Evolutionary conservation across 2,797 vertebrate species (phyloP).

Genomic region (Percopsis omiscomaycus): DNA sequence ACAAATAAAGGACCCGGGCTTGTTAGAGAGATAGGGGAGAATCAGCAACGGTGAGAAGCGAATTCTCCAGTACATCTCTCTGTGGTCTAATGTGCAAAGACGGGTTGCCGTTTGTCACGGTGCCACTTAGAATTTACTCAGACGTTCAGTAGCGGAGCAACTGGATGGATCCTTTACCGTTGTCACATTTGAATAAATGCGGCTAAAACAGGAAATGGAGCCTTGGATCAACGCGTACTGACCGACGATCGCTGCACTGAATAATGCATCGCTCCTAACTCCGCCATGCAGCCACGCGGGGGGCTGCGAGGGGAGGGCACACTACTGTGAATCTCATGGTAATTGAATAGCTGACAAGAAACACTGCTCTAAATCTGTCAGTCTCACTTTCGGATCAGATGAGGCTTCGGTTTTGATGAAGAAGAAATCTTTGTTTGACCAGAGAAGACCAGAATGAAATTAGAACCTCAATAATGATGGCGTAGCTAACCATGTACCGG

Average conservation of each 20-base stretch:
- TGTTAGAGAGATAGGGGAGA: conserved; percentile 26
- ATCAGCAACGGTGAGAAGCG: conserved; percentile 10
- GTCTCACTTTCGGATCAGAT: conserved; percentile 8
- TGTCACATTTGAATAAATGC: conserved; percentile 68
- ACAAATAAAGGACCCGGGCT: not conserved
- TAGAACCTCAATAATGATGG: too few relatives aligned
- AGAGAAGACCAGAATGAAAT: too few relatives aligned
- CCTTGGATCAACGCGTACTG: conserved; percentile 63
- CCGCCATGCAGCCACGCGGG: conserved; percentile 30
- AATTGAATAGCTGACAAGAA: conserved; percentile 68
- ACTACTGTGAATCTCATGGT: conserved; percentile 59
- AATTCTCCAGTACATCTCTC: conserved; percentile 23
- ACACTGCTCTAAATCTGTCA: conserved; percentile 42
- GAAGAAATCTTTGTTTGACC: too few relatives aligned
- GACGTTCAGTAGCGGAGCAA: conserved; percentile 39
- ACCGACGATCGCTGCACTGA: conserved; percentile 58
- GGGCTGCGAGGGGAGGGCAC: conserved; percentile 38
- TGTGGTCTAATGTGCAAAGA: conserved; percentile 16
- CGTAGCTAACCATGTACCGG: too few relatives aligned
- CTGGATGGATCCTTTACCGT: conserved; percentile 50
- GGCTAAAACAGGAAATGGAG: conserved; percentile 66
- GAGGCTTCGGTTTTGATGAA: too few relatives aligned
- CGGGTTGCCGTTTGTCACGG: conserved; percentile 30
- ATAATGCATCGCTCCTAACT: conserved; percentile 67
- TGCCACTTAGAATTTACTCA: conserved; percentile 51